Conservation (phyloP, 2,888 invertebrate genomes). For the Nebria salina region DNA sequence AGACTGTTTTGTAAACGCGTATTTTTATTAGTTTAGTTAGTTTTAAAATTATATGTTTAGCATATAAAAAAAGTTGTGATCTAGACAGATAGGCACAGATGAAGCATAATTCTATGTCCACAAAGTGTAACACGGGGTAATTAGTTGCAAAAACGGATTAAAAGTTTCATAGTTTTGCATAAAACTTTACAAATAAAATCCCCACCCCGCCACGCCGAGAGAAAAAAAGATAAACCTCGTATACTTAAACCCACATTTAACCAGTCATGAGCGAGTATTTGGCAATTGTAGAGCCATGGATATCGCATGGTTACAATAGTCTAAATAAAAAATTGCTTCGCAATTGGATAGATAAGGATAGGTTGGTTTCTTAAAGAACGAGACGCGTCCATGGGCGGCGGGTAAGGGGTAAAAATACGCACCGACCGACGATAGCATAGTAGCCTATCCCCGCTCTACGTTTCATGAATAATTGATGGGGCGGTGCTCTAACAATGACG, state of each 20-base stretch:
- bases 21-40: too few relatives aligned
- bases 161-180: slow-evolving; percentile 43
- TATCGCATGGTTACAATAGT: background rate
- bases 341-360: too few relatives aligned
- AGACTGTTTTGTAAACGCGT: too few relatives aligned
- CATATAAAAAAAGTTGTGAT: too few relatives aligned
- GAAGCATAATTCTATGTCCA: background rate
- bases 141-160: slow-evolving; percentile 44
- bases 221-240: background rate
- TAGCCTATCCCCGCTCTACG: slow-evolving; percentile 12
- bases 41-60: too few relatives aligned
- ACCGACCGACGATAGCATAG: slow-evolving; percentile 4
- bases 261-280: background rate
- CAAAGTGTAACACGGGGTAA: slow-evolving; percentile 10
- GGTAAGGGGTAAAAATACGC: background rate
- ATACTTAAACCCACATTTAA: too few relatives aligned
- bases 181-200: slow-evolving; percentile 38
- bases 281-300: background rate
- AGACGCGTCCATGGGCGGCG: background rate
- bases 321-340: too few relatives aligned
- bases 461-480: slow-evolving; percentile 61
- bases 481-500: slow-evolving; percentile 54
- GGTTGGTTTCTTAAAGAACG: background rate
- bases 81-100: background rate
- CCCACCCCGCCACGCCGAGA: background rate